Percentiles rank a stretch among this genome's conserved stretches.
phyloP scores from a whole-genome alignment of 2,888 invertebrate species.

The Patella depressa region DNA sequence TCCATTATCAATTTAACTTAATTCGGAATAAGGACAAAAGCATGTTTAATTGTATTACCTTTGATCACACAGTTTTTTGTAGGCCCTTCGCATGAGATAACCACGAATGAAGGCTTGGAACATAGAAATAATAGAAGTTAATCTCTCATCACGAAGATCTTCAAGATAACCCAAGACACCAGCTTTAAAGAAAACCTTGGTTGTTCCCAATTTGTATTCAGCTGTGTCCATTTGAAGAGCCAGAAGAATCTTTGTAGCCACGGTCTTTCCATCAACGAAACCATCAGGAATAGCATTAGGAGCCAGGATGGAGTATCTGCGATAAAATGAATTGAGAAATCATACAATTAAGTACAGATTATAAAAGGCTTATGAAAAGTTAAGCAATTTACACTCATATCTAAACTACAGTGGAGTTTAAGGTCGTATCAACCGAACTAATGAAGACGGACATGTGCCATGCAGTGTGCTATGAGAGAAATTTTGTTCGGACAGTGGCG shows the following conservation, averaged over 20 bases:
- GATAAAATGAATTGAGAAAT: neutral
- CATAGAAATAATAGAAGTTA: constrained; percentile 96
- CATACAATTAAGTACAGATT: too few species aligned
- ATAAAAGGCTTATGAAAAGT: too few species aligned
- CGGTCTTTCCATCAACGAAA: constrained; percentile 76
- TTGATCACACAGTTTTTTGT: constrained; percentile 98
- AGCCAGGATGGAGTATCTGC: constrained; percentile 95
- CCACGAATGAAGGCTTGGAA: constrained; percentile 90
- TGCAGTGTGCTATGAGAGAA: too few species aligned
- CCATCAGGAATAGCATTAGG: constrained; percentile 81
- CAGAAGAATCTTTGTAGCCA: constrained; percentile 77
- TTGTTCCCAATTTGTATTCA: constrained; percentile 97
- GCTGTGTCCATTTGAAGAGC: constrained; percentile 86
- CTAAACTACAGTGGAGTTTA: too few species aligned
- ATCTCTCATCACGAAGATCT: constrained; percentile 99
- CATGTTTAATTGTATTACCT: constrained; percentile 74
- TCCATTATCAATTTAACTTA: too few species aligned
- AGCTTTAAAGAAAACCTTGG: constrained; percentile 99
- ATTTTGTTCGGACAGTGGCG: too few species aligned
- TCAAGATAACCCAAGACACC: constrained; percentile 99
- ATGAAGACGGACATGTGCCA: too few species aligned
- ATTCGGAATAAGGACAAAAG: too few species aligned
- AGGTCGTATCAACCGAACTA: too few species aligned
- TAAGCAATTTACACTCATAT: too few species aligned
- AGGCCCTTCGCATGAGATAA: constrained; percentile 80